Evolutionary conservation across 2,888 invertebrate genomes (phyloP), one percentile per base, ranked within the genome.

Genomic region (Pandemis cinnamomeana): DNA sequence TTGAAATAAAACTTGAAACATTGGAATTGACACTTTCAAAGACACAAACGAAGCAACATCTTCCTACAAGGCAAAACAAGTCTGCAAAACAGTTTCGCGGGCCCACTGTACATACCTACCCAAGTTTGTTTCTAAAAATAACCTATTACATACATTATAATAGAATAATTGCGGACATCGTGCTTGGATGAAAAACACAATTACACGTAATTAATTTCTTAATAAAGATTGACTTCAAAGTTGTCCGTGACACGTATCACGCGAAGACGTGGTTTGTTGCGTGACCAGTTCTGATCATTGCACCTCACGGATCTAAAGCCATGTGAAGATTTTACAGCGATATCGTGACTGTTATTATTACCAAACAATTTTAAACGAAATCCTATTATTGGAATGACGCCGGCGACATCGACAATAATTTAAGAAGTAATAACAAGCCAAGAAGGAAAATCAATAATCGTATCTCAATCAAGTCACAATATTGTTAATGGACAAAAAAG

Each of bases 261-360:
- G 63, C 68, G 46, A 55, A 67, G 60, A n/a, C 46, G 61, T 53
- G 61, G n/a, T 11, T 11, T n/a, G 42, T 70, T 73, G 69, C 73
- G 73, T 73, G 73, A 73, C 69, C 64, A 61, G 42, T 20, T 15
- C 60, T 20, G 55, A 63, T 55, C 68, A 62, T 68, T 68, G 42
- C 64, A 64, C 69, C 73, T 70, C 73, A 15, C 46, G 69, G 69
- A 72, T 69, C 69, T 63, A 73, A 64, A 74, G 60, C 61, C 66
- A 70, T 60, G 70, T 66, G 70, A 74, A 66, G 60, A 74, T 63
- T 69, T 68, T 48, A 64, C 63, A 48, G 46, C 58, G n/a, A 64
- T 64, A 60, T 72, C 72, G 72, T 72, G 72, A 72, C 72, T 68
- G 58, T 58, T 64, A 64, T 72, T 72, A 64, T 72, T 72, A 64